A percentile compares a stretch with the other conserved stretches of the same genome.
Evolutionary conservation across 2,888 invertebrate species (phyloP).

Genomic region (Ephialtes manifestator): DNA sequence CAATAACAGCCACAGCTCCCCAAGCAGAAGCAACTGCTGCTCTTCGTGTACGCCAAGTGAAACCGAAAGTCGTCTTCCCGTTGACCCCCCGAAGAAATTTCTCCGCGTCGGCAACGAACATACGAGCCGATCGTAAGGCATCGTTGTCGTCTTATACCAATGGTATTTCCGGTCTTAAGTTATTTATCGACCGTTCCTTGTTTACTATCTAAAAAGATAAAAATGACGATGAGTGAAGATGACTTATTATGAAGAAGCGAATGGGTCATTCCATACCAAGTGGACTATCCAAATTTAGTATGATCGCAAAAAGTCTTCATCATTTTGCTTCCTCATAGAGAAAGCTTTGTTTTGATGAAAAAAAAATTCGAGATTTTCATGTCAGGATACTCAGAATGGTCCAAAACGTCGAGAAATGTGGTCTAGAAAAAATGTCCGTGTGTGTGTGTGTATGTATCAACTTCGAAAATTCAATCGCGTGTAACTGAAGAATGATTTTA

Average conservation of each 20-base stretch:
- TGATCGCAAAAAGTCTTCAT: too few species aligned
- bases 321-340: too few species aligned
- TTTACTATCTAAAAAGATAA: conserved; percentile 5
- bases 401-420: too few species aligned
- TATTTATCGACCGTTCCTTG: conserved; percentile 14
- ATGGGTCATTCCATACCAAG: too few species aligned
- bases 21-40: not conserved
- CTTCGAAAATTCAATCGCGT: too few species aligned
- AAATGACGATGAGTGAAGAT: not conserved
- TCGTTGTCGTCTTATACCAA: not conserved
- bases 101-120: conserved; percentile 55
- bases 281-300: too few species aligned
- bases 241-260: not conserved
- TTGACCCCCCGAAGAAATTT: conserved; percentile 68
- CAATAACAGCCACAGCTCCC: not conserved
- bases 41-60: conserved; percentile 50
- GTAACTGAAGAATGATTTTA: too few species aligned
- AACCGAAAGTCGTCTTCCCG: conserved; percentile 66
- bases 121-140: not conserved
- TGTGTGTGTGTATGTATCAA: too few species aligned
- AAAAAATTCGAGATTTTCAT: too few species aligned
- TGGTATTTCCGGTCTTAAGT: not conserved
- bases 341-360: too few species aligned
- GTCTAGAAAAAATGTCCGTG: too few species aligned
- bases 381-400: too few species aligned